Evolutionary conservation across 2,797 vertebrate species (phyloP), one percentile per base, ranked within the genome.

Genomic region (Darevskia mixta): DNA sequence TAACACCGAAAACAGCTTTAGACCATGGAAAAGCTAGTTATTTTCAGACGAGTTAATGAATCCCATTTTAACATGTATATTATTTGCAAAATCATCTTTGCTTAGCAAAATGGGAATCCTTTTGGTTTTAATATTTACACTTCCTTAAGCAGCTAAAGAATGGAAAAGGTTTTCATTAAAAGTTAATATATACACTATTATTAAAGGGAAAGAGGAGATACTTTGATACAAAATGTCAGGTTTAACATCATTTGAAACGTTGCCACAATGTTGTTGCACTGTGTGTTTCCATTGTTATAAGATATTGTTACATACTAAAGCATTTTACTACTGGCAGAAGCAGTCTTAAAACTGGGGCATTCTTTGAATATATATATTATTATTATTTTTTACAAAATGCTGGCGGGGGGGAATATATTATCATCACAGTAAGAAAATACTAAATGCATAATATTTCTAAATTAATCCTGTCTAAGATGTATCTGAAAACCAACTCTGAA

Each of bases 61-160:
- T 67, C 85, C 9, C 81, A 80, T 86, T 64, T 25, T 80, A 85
- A 90, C 45, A 90, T 8, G 20, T 77, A 43, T 67, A 2, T 88
- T 88, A 78, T 84, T 25, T 82, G 80, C 5, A 13, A 67, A 71
- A 4, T 13, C 11, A 2, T n/a, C 18, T 64, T 55, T 8, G 25
- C 29, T 18, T 27, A 69, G 64, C 38, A 69, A 69, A 55, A 69
- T 49, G n/a, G 18, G 29, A 83, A 72, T 13, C n/a, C 67, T 71
- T 29, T 64, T 49, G n/a, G 3, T 71, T 49, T 83, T n/a, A 80
- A 69, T 45, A 49, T 71, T 83, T 83, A 32, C 7, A 10, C 2
- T 32, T 71, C 71, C 23, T 7, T 32, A 32, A 71, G 49, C n/a
- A 80, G 35, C 20, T 17, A 72, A 71, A 49, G 18, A 69, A 55